phyloP scores from a whole-genome alignment of 30 jellyfish, hydroid and myxozoan genomes.

The Mastigias papua region DNA sequence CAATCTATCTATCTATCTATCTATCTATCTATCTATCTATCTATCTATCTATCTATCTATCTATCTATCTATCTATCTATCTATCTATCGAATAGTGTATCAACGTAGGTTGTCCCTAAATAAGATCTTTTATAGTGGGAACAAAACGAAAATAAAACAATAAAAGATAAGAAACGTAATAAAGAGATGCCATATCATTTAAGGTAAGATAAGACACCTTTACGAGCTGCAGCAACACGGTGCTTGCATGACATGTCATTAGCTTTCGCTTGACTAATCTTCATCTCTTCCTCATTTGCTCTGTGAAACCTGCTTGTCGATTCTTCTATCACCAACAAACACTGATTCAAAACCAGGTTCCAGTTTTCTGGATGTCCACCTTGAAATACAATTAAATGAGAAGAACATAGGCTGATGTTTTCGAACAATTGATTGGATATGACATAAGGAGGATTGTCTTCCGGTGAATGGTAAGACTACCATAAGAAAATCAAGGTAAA shows the following conservation, averaged over 20 bases:
- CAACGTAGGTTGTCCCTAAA: no score
- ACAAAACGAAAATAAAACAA: neutral
- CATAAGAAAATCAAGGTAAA: no score
- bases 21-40: no score
- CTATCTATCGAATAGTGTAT: no score
- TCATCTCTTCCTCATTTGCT: constrained; percentile 21
- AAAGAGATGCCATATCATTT: neutral
- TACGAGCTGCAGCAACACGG: neutral
- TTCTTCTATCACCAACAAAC: constrained; percentile 22
- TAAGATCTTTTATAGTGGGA: no score
- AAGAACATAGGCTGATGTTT: neutral
- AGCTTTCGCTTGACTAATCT: neutral
- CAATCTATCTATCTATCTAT: no score
- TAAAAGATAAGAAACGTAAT: neutral
- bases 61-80: no score
- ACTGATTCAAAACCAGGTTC: constrained; percentile 38
- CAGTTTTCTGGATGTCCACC: constrained; percentile 76
- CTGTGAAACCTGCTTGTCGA: constrained; percentile 24
- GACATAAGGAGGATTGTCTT: no score
- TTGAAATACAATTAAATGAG: neutral
- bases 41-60: no score
- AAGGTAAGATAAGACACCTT: neutral
- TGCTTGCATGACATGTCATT: neutral
- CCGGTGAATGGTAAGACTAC: no score
- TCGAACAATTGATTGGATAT: no score